Conservation (phyloP, 1,140 invertebrate species). For the Danaus melanippus region DNA sequence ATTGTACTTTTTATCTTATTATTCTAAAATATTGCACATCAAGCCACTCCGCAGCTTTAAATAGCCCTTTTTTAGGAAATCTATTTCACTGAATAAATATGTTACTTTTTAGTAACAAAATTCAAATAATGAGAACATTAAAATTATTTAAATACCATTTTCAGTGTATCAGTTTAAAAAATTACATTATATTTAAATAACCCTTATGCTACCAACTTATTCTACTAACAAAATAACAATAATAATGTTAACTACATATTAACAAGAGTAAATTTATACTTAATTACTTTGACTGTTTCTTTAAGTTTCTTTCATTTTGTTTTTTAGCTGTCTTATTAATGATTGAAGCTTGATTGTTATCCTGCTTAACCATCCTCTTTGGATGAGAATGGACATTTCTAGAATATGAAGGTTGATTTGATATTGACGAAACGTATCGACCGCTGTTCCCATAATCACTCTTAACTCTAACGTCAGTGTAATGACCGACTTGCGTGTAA, state of each 20-base stretch:
- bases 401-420: slow-evolving; percentile 36
- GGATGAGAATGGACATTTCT: slow-evolving; percentile 47
- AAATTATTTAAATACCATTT: too few species aligned
- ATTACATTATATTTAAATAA: too few species aligned
- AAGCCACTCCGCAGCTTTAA: slow-evolving; percentile 27
- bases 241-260: too few species aligned
- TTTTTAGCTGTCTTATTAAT: slow-evolving; percentile 21
- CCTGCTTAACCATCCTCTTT: slow-evolving; percentile 46
- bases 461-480: slow-evolving; percentile 33
- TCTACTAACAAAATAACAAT: too few species aligned
- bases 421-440: slow-evolving; percentile 33
- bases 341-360: slow-evolving; percentile 22
- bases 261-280: neutral
- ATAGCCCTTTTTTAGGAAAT: too few species aligned
- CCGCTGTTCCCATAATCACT: slow-evolving; percentile 34
- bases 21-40: slow-evolving; percentile 49
- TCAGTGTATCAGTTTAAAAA: too few species aligned
- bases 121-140: too few species aligned
- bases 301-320: slow-evolving; percentile 31
- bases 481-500: slow-evolving; percentile 29
- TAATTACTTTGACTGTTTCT: slow-evolving; percentile 32
- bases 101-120: too few species aligned
- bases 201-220: too few species aligned
- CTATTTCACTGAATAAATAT: too few species aligned
- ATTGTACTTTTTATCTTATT: slow-evolving; percentile 8